Base-by-base conservation (phyloP, 2,888 invertebrate species). In the Arenicola marina region DNA sequence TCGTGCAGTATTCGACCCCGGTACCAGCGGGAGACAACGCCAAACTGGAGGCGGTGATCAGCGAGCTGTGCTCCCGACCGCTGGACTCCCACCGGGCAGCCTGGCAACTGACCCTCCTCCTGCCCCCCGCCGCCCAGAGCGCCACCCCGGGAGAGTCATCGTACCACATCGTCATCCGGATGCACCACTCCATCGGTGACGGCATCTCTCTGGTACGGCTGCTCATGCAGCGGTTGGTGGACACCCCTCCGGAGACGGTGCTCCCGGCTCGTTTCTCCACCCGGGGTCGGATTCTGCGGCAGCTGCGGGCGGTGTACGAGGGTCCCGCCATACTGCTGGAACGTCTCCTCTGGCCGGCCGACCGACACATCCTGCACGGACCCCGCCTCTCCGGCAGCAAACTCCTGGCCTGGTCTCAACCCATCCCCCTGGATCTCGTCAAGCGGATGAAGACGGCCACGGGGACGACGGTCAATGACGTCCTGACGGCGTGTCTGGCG, bases 381-480 rank as follows among this genome's bases (percentile, higher is more conserved):
- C 57, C 56, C 4, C 31, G 43, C 4, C 59, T 69, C 1, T 59
- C 64, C 11, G 68, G 66, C 15, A 24, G 21, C 2, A 69, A 69
- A 45, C 2, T 53, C 18, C 28, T 69, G 4, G 44, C 65, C 2
- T 69, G 69, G 69, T 65, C 68, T 4, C 53, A 62, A 11, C 48
- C 53, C 11, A 63, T 70, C 32, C 65, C 66, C 48, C 38, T 70
- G 32, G 44, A 46, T 1, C 44, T 70, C n/a, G 62, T 70, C 44
- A 70, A 70, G 48, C 28, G 62, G 34, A 63, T 70, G 31, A 70
- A 68, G 55, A 64, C 55, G 21, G 62, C 46, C 2, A 61, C 70
- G 1, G 61, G 57, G 3, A 60, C 65, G 15, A 70, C 70, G 2
- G 67, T 70, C 11, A 70, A 71, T 38, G 70, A 70, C 45, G 67